These are phyloP conservation scores for Caiman crocodilus DNA, from an alignment of 2,797 vertebrate genomes.

Conservation along the genomic window DNA sequence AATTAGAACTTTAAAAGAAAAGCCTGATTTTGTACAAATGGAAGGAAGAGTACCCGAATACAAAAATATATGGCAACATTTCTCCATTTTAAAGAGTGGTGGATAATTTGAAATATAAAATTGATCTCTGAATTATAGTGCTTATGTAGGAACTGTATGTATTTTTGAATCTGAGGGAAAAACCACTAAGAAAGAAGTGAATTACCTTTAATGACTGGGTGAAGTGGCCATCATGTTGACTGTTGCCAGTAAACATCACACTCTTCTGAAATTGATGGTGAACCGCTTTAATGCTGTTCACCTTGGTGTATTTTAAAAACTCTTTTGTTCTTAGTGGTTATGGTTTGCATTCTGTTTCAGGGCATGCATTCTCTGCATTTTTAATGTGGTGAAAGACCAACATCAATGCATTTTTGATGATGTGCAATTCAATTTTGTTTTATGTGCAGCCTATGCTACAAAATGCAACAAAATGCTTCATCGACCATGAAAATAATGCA, in stretches of 20 bases:
- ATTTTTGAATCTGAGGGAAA: neutral
- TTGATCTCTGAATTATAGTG: neutral
- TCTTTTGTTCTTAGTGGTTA: neutral
- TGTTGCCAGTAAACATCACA: neutral
- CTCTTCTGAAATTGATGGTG: neutral
- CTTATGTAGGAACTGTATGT: neutral
- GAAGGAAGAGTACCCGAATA: neutral
- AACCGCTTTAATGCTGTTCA: neutral
- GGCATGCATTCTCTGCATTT: neutral
- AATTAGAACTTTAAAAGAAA: neutral
- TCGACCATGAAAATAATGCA: neutral
- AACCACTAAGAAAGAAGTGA: neutral
- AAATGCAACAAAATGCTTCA: neutral
- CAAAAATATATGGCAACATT: neutral
- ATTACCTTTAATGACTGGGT: neutral
- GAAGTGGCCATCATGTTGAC: neutral
- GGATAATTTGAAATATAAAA: neutral
- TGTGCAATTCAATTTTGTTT: accelerated
- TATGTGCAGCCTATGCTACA: neutral
- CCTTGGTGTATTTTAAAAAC: neutral
- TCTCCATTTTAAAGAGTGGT: neutral
- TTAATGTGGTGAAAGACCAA: neutral
- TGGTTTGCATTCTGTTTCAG: neutral
- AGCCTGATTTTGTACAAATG: neutral
- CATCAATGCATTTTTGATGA: neutral